Evolutionary conservation across 2,888 invertebrate species (phyloP).

Genomic region (Phaedon cochleariae): DNA sequence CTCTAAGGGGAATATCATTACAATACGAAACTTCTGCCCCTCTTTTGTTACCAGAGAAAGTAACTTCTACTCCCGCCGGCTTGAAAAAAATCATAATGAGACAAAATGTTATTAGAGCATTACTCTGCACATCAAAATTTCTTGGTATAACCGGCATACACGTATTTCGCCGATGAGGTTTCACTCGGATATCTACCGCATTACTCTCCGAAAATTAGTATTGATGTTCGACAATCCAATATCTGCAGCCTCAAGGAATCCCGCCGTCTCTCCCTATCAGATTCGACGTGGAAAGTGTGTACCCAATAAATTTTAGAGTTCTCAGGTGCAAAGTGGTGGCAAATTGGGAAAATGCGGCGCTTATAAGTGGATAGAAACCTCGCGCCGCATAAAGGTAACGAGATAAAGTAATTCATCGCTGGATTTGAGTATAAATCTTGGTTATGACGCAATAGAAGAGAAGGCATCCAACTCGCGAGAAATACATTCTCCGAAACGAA

Average conservation of each 20-base stretch:
- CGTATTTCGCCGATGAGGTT: not conserved
- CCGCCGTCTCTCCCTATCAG: conserved; percentile 39
- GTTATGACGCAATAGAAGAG: conserved; percentile 26
- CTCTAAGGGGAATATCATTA: too few relatives aligned
- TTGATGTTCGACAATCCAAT: not conserved
- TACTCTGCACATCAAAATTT: too few relatives aligned
- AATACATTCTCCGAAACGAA: not conserved
- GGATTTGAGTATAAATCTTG: conserved; percentile 45
- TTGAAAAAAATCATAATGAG: too few relatives aligned
- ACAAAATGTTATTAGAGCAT: too few relatives aligned
- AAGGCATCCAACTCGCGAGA: not conserved
- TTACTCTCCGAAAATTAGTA: not conserved
- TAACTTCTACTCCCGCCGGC: too few relatives aligned
- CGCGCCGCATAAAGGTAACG: conserved; percentile 38
- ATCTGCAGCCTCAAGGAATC: not conserved
- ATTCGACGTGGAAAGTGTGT: conserved; percentile 48
- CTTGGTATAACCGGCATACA: too few relatives aligned
- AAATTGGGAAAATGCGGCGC: conserved; percentile 53
- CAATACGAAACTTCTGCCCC: too few relatives aligned
- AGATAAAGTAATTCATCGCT: conserved; percentile 44
- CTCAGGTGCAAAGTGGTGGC: conserved; percentile 57
- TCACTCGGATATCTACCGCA: not conserved
- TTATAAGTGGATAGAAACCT: conserved; percentile 52
- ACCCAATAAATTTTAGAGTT: conserved; percentile 47
- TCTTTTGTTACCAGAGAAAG: too few relatives aligned